Base-by-base conservation (phyloP, 2,113 vertebrate genomes). In the Macroglossus sobrinus region DNA sequence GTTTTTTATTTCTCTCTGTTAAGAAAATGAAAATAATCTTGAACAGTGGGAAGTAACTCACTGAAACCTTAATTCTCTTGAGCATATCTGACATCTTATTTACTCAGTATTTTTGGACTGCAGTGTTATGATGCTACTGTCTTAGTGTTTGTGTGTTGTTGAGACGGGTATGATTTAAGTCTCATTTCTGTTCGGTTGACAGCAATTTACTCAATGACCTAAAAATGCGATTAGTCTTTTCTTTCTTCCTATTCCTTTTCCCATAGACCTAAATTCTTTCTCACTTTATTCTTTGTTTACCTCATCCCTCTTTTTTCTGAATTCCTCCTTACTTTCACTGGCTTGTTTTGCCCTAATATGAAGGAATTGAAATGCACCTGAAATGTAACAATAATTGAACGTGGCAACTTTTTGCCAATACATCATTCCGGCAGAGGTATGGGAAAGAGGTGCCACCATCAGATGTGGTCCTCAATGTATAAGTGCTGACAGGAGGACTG, bases 61-160 rank as follows among this genome's bases (percentile, higher is more conserved):
- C 66, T 72, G 88, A 96, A 94, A 92, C 71, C 96, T 89, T 91
- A 78, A 97, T 97, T 98, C 93, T 91, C 97, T 97, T 98, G 97
- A 97, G 96, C 89, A 95, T 98, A 94, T 98, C 97, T 98, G 97
- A 97, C 98, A 96, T 92, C 95, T 95, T 97, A 97, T 98, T 97
- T 89, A 95, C 55, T 96, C 92, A 97, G 33, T 97, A 93, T 89
- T 96, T 96, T 84, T 96, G 91, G 97, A 97, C 82, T 94, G 66
- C 92, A 75, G 53, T 97, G 66, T 95, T 97, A 94, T 97, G 98
- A 98, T 97, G 97, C 97, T 98, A 66, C 97, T 96, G 89, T 97
- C 96, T 98, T 64, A 82, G 81, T 47, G 66, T 93, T 92, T 95
- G 64, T 93, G 26, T 96, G 79, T 94, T 72, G 69, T 92, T 92